A percentile compares a stretch with the other conserved stretches of the same genome.
Conservation (phyloP, 2,888 invertebrate species). For the Heliconius ethilla region DNA sequence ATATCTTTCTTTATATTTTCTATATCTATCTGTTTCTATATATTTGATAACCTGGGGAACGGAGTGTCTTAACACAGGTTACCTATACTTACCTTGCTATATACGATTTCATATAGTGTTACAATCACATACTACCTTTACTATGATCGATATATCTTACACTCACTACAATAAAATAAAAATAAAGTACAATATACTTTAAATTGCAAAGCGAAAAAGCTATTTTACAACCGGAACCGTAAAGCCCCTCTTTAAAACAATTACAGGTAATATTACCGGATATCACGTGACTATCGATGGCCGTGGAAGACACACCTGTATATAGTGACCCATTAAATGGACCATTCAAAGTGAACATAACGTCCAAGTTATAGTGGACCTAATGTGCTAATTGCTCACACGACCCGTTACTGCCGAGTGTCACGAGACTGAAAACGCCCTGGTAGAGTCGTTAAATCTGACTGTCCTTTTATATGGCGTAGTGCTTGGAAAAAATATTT, state of each 20-base stretch:
- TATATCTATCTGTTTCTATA: too few relatives aligned
- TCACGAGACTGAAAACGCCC: constrained; percentile 25
- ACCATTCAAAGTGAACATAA: constrained; percentile 14
- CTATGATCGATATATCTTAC: too few relatives aligned
- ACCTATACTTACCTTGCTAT: too few relatives aligned
- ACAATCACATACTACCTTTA: too few relatives aligned
- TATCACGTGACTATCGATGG: constrained; percentile 34
- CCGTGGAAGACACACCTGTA: constrained; percentile 21
- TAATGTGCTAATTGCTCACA: constrained; percentile 25
- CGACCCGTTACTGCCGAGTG: constrained; percentile 12
- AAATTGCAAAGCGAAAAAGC: neutral
- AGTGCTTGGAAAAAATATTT: neutral
- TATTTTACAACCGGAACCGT: constrained; percentile 12
- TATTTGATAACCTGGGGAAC: too few relatives aligned
- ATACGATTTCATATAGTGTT: too few relatives aligned
- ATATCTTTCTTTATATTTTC: too few relatives aligned
- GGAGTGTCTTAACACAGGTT: too few relatives aligned
- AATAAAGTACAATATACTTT: neutral
- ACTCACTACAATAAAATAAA: neutral
- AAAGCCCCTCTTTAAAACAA: constrained; percentile 36
- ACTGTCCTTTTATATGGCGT: constrained; percentile 4
- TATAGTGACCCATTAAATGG: constrained; percentile 23
- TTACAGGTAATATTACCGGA: constrained; percentile 33
- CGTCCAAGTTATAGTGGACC: constrained; percentile 24
- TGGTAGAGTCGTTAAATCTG: constrained; percentile 15